Evolutionary conservation across 2,113 vertebrate species (phyloP), one percentile per base, ranked within the genome.

Genomic region (Solea senegalensis): DNA sequence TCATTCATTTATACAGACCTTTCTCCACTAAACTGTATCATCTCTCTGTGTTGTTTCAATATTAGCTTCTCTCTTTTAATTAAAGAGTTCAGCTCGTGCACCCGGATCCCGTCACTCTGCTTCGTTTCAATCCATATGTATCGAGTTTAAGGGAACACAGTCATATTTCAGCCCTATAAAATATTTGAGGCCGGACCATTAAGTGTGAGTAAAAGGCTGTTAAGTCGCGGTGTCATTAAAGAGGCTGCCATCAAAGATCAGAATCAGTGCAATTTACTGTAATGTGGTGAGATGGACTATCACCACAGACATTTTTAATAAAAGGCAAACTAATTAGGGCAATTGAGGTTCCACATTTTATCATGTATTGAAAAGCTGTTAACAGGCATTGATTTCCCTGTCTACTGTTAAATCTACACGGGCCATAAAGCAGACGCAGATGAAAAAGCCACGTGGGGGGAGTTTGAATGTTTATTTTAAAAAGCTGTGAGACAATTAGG

Each of bases 191-290:
- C 52, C 11, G 69, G 71, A 66, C 69, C 81, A 83, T 86, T 84
- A 86, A 81, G 58, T 70, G 72, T 73, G 62, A 65, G 44, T 45
- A 57, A 34, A 58, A 79, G 79, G 65, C 79, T 26, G 75, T 82
- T 78, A 79, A 73, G 70, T 53, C 66, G 10, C 26, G 2, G 74
- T 67, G 80, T 80, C 79, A 73, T 90, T 86, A 86, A 82, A 72
- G 67, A 69, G 55, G 74, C 72, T 49, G 65, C 69, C 58, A 65
- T 48, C 16, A 26, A 13, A 27, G 74, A 83, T 82, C 56, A 74
- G 70, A 54, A 62, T 81, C 62, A 51, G 39, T 52, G 1, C 56
- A 7, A 9, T 76, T 65, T 61, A 80, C 45, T 14, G 45, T 48
- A 83, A 85, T 60, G 61, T 58, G 40, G 2, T 2, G 12, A 62